Evolutionary conservation across 2,113 vertebrate species (phyloP), one percentile per base, ranked within the genome.

Genomic region (Vanacampus margaritifer): DNA sequence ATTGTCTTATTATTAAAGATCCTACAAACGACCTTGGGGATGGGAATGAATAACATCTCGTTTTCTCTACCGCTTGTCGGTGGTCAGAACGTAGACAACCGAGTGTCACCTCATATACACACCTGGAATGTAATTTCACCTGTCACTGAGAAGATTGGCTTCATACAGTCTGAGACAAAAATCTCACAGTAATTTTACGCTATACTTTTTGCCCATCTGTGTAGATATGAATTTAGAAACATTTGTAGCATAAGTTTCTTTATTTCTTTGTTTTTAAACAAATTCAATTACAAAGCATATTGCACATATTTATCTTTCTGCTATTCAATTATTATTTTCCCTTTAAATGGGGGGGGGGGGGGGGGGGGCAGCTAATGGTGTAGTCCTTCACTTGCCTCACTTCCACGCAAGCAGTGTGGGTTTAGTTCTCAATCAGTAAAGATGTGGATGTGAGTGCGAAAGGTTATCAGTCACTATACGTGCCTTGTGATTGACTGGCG

Each of bases 1-100:
- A 74, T 37, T 69, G 65, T 73, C 51, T 78, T 75, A 39, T 73
- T 9, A 23, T 35, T 37, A 56, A 68, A 76, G 62, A 80, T 70
- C 58, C 58, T 54, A 11, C 61, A 48, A 32, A 21, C 67, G 68
- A 51, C 56, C 23, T 41, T 67, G 54, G 7, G 59, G 21, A 26
- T 23, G 21, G 19, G 10, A 39, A 60, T 26, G 16, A 43, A 24
- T 16, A 56, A 37, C 32, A 21, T 43, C 59, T 64, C 9, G 10
- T 46, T 39, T 65, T 67, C 4, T 61, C 24, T 50, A 5, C 28
- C 48, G 46, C 61, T 14, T 19, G 23, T 66, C 37, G n/a, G 8
- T 16, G 28, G 17, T 60, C 37, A 0, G 6, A 39, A 62, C 37
- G 35, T 72, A 39, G 69, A 78, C 32, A 67, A 28, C 56, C 39